These are phyloP conservation scores for Anneissia japonica DNA, from an alignment of 35 echinoderm and acorn worm species.

Conservation along the genomic window DNA sequence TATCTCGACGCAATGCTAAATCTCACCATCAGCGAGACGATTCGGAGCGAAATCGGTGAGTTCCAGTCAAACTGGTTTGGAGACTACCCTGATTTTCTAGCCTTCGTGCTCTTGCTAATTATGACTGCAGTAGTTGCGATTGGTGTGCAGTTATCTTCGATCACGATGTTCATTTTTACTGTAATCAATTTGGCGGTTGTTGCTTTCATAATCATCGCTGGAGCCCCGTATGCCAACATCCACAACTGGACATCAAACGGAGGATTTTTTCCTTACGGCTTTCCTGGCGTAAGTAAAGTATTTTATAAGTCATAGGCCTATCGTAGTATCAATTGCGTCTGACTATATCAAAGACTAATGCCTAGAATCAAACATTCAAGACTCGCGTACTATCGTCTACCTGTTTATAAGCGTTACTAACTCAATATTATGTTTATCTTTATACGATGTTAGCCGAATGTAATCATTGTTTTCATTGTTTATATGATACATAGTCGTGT, in stretches of 20 bases:
- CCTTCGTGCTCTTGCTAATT: conserved; percentile 56
- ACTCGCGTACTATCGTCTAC: too few relatives aligned
- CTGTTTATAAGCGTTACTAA: too few relatives aligned
- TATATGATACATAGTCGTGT: too few relatives aligned
- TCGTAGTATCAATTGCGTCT: too few relatives aligned
- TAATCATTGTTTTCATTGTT: too few relatives aligned
- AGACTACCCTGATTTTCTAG: conserved; percentile 85
- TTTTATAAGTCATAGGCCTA: neutral
- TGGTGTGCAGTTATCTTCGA: conserved; percentile 75
- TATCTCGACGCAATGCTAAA: conserved; percentile 85
- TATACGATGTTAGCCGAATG: too few relatives aligned
- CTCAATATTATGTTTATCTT: too few relatives aligned
- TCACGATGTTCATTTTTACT: conserved; percentile 54
- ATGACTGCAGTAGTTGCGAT: conserved; percentile 61
- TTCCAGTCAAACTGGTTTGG: conserved; percentile 76
- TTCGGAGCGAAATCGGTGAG: conserved; percentile 49
- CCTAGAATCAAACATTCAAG: too few relatives aligned
- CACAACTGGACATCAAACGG: conserved; percentile 58
- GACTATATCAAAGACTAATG: too few relatives aligned
- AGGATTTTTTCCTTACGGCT: conserved; percentile 87
- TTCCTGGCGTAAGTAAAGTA: conserved; percentile 54
- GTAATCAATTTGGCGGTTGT: conserved; percentile 68
- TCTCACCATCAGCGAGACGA: conserved; percentile 58
- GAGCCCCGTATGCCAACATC: conserved; percentile 58
- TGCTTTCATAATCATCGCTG: conserved; percentile 60